Evolutionary conservation across 1,140 invertebrate genomes (phyloP).

Genomic region (Listronotus bonariensis): DNA sequence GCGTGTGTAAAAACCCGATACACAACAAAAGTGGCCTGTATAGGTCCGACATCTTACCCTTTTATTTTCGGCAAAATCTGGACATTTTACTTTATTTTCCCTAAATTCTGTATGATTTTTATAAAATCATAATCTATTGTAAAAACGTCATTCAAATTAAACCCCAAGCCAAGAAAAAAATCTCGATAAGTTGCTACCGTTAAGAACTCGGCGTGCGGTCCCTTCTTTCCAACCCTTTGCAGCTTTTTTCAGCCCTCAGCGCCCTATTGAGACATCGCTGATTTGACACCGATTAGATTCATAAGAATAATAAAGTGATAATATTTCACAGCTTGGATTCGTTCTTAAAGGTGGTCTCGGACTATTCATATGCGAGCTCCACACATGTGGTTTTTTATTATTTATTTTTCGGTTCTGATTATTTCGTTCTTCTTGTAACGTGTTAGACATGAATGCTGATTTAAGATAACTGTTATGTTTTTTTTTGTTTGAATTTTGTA

Average conservation of each 20-base stretch:
- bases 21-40: no score
- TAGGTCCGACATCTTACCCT: no score
- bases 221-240: slow-evolving; percentile 38
- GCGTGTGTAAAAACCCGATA: no score
- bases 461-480: slow-evolving; percentile 12
- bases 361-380: slow-evolving; percentile 28
- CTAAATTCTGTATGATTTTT: no score
- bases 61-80: no score
- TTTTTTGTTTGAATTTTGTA: neutral
- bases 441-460: slow-evolving; percentile 16
- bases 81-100: no score
- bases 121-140: neutral
- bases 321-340: slow-evolving; percentile 47
- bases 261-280: slow-evolving; percentile 44
- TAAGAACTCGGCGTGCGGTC: slow-evolving; percentile 40
- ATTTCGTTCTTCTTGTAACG: slow-evolving; percentile 10
- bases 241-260: slow-evolving; percentile 40
- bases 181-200: slow-evolving; percentile 45
- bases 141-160: neutral
- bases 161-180: slow-evolving; percentile 23
- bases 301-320: slow-evolving; percentile 49
- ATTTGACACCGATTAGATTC: slow-evolving; percentile 47
- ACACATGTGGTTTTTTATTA: slow-evolving; percentile 40
- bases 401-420: slow-evolving; percentile 27
- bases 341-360: slow-evolving; percentile 45